These are phyloP conservation scores for Sycobia sp. DNA, from an alignment of 1,140 invertebrate genomes.

Conservation along the genomic window DNA sequence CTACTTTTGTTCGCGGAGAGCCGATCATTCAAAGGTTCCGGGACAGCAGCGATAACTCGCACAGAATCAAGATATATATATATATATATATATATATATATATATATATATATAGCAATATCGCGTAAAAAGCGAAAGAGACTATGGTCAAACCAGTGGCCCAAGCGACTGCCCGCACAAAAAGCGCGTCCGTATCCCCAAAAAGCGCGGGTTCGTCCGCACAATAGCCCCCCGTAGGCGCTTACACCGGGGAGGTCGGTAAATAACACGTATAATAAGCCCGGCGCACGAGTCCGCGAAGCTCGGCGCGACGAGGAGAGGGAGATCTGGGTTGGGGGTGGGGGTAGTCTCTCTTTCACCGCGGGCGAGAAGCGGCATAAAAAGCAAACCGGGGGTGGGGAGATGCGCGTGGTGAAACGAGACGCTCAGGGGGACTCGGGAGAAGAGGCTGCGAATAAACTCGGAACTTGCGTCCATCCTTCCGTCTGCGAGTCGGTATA, in stretches of 20 bases:
- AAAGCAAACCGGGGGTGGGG: neutral
- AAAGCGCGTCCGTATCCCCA: no score
- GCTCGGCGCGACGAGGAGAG: neutral
- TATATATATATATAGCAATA: no score
- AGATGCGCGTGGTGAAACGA: constrained; percentile 5
- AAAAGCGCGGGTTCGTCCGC: no score
- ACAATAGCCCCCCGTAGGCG: no score
- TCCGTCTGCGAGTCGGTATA: no score
- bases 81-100: no score
- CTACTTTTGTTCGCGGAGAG: neutral
- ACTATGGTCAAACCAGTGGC: no score
- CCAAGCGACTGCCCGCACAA: neutral
- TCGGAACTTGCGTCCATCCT: neutral
- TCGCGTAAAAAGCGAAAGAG: no score
- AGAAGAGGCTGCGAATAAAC: neutral
- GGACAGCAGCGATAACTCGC: no score
- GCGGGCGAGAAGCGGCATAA: constrained; percentile 12
- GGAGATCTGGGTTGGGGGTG: no score
- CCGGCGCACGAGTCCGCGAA: constrained; percentile 14
- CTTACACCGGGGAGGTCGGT: neutral
- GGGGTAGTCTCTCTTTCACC: no score
- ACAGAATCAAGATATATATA: no score
- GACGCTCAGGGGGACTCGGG: neutral
- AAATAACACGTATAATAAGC: constrained; percentile 26
- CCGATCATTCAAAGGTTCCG: neutral